Conservation (phyloP, 64 coral and sea anemone genomes). For the Montipora capricornis region DNA sequence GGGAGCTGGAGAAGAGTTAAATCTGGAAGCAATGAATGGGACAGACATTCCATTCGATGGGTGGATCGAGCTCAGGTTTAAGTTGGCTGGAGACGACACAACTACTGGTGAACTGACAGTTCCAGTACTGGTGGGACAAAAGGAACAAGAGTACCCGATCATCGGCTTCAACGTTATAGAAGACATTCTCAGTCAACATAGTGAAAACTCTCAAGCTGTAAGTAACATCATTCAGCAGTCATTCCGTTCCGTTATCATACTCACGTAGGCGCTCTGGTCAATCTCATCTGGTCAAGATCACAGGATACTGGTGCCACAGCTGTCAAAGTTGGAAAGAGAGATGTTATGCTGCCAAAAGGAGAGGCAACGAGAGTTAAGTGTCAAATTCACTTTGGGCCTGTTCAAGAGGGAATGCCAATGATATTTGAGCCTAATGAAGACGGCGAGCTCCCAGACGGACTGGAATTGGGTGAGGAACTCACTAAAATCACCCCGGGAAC, state of each 20-base stretch:
- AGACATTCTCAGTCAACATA: conserved; percentile 1
- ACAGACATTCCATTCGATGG: conserved; percentile 57
- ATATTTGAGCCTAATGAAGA: conserved; percentile 65
- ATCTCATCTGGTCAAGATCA: conserved; percentile 33
- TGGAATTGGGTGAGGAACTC: not conserved
- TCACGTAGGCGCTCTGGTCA: conserved; percentile 33
- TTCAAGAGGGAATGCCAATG: conserved; percentile 38
- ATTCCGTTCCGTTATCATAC: conserved; percentile 27
- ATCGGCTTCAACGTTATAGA: conserved; percentile 69
- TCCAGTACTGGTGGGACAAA: conserved; percentile 29
- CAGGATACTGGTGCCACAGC: not conserved
- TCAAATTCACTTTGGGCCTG: conserved; percentile 4
- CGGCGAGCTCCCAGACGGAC: not conserved
- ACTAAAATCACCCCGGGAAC: not conserved
- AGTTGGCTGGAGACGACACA: not conserved
- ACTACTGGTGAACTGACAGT: conserved; percentile 36
- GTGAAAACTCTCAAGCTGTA: not conserved
- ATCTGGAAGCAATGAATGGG: conserved; percentile 57
- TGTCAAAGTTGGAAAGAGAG: conserved; percentile 38
- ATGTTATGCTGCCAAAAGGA: conserved; percentile 38
- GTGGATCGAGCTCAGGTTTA: conserved; percentile 41
- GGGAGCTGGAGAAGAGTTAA: conserved; percentile 1
- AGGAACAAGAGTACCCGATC: conserved; percentile 41
- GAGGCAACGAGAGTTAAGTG: conserved; percentile 23
- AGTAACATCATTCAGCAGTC: conserved; percentile 17